These are phyloP conservation scores for Vireo griseus DNA, from an alignment of 2,797 vertebrate species.

Conservation along the genomic window DNA sequence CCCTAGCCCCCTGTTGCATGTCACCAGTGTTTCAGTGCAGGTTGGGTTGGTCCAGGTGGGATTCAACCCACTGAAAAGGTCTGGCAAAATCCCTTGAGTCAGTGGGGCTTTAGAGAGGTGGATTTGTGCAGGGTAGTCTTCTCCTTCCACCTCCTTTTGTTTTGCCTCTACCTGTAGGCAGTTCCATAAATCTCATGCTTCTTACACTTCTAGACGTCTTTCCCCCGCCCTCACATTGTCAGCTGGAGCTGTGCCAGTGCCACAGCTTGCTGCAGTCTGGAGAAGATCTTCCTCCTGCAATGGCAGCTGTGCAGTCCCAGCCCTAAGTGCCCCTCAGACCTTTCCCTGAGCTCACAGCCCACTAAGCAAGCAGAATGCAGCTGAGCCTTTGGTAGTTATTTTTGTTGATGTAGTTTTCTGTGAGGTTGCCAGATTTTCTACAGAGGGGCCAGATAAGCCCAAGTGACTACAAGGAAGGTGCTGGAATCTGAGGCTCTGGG, in stretches of 20 bases:
- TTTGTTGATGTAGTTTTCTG: not conserved
- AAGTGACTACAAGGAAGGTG: not conserved
- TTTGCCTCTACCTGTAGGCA: not conserved
- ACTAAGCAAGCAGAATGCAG: not conserved
- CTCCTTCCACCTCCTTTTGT: not conserved
- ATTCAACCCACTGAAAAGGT: not conserved
- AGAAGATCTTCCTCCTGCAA: not conserved
- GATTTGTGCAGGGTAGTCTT: not conserved
- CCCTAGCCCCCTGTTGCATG: fast-evolving
- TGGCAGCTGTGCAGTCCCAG: not conserved
- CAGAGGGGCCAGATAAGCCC: not conserved
- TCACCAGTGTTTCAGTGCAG: not conserved
- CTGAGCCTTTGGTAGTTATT: not conserved
- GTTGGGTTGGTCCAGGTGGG: not conserved
- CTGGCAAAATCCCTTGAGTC: not conserved
- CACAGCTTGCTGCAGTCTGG: not conserved
- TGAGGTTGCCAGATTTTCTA: not conserved
- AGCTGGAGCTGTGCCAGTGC: not conserved
- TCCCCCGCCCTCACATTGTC: not conserved
- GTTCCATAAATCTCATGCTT: not conserved
- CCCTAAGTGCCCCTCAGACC: not conserved
- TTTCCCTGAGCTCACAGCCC: not conserved
- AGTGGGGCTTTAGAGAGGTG: not conserved
- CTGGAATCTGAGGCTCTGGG: not conserved
- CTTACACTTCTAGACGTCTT: not conserved